These are phyloP conservation scores for Rhagophthalmus giganteus DNA, from an alignment of 2,888 invertebrate species.

Conservation along the genomic window DNA sequence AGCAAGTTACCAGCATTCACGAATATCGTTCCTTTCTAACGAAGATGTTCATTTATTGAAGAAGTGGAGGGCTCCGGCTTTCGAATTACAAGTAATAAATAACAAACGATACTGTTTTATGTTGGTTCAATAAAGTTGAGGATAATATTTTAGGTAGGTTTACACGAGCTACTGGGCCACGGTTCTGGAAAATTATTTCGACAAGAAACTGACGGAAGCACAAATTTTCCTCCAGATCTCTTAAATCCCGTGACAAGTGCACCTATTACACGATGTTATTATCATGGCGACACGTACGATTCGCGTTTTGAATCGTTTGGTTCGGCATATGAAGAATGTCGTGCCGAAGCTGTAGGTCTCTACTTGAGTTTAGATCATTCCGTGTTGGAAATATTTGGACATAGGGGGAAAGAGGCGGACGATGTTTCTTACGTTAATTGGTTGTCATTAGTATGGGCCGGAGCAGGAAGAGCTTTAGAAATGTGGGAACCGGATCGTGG, in stretches of 20 bases:
- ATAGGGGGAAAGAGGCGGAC: constrained; percentile 73
- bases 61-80: no score
- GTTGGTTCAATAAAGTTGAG: no score
- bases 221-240: no score
- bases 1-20: constrained; percentile 74
- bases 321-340: no score
- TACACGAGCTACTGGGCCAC: constrained; percentile 93
- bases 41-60: constrained; percentile 73
- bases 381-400: constrained; percentile 78
- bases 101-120: no score
- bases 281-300: no score
- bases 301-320: constrained; percentile 85
- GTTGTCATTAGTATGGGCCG: constrained; percentile 85
- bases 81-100: constrained; percentile 72
- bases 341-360: no score
- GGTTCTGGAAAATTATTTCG: no score
- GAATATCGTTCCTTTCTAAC: constrained; percentile 81
- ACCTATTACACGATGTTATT: constrained; percentile 73
- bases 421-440: constrained; percentile 72
- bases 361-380: no score
- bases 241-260: constrained; percentile 72
- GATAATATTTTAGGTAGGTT: no score
- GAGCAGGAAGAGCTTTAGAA: constrained; percentile 81
- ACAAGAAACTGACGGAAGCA: constrained; percentile 81
- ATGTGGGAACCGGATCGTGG: no score